Conservation (phyloP, 2,888 invertebrate species). For the Hylaea fasciaria region DNA sequence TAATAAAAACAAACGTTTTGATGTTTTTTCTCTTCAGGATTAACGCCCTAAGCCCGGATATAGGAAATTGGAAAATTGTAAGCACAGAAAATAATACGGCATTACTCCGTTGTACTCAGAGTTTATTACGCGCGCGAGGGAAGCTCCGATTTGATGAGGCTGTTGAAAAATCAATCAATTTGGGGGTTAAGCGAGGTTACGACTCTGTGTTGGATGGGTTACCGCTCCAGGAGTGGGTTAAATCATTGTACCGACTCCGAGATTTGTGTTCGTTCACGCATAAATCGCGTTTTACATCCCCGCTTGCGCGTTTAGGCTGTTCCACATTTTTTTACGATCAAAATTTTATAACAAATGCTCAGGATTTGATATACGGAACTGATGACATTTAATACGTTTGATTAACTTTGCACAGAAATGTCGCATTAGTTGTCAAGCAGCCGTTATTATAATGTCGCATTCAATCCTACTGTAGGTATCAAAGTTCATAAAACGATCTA, state of each 20-base stretch:
- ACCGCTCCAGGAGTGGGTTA: conserved; percentile 24
- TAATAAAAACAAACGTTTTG: conserved; percentile 48
- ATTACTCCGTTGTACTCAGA: conserved; percentile 37
- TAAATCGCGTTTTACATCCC: conserved; percentile 24
- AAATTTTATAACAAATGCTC: conserved; percentile 19
- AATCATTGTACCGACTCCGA: conserved; percentile 27
- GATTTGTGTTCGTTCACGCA: conserved; percentile 26
- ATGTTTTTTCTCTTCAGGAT: conserved; percentile 47
- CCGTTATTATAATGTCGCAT: too few species aligned
- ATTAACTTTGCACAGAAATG: too few species aligned
- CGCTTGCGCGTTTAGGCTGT: conserved; percentile 11
- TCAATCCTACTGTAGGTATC: too few species aligned
- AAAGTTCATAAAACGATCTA: background rate
- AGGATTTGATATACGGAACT: background rate
- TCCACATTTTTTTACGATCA: conserved; percentile 20
- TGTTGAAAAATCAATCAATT: conserved; percentile 46
- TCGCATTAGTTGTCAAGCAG: too few species aligned
- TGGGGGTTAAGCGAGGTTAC: conserved; percentile 38
- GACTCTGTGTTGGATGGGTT: conserved; percentile 27
- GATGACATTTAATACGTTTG: too few species aligned
- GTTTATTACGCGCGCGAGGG: conserved; percentile 36
- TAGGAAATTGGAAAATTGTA: conserved; percentile 56
- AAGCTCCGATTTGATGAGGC: conserved; percentile 39
- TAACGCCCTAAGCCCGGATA: conserved; percentile 53
- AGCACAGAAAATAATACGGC: conserved; percentile 45